Base-by-base conservation (phyloP, 2,797 vertebrate species). In the Arctocebus calabarensis region DNA sequence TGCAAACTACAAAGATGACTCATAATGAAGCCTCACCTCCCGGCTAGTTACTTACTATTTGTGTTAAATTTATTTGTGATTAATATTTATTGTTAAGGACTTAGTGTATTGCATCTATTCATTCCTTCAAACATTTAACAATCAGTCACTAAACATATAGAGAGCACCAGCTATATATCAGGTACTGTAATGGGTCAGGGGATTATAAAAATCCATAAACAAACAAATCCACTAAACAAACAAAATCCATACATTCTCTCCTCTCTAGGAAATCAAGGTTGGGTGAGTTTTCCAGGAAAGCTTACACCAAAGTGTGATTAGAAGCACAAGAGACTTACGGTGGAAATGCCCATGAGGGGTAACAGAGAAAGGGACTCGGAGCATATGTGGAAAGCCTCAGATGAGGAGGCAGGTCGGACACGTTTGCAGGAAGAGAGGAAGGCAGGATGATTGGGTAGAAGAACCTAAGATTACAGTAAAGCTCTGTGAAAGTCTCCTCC, bases 1-100 rank as follows among this genome's bases (percentile, higher is more conserved):
- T 84, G 59, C 52, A 93, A 90, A 88, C 13, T 66, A 7, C 10
- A 29, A 79, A 71, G 74, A 86, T 88, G 23, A 91, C 62, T 93
- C 70, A 79, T 7, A 66, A 84, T 48, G 77, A 74, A 59, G 66
- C 68, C 4, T 70, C 27, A 66, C 83, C 87, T 86, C 70, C 90
- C 82, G 85, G 34, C 59, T 40, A 57, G 48, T 90, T 73, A 90
- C 79, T 88, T 88, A 77, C 29, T 94, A 66, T 22, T 92, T 62
- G 13, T 78, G 81, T 84, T 48, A 83, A 52, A 81, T 94, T 17
- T 81, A 29, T 48, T 92, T 29, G 1, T 48, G 34, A 74, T 64
- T 34, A 90, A 88, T 82, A 48, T 3, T 83, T 48, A 48, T 73
- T n/a, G 29, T 61, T 70, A 68, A 93, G 61, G 66, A 68, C 77